Conservation (phyloP, 1,140 invertebrate species). For the Formica exsecta region DNA sequence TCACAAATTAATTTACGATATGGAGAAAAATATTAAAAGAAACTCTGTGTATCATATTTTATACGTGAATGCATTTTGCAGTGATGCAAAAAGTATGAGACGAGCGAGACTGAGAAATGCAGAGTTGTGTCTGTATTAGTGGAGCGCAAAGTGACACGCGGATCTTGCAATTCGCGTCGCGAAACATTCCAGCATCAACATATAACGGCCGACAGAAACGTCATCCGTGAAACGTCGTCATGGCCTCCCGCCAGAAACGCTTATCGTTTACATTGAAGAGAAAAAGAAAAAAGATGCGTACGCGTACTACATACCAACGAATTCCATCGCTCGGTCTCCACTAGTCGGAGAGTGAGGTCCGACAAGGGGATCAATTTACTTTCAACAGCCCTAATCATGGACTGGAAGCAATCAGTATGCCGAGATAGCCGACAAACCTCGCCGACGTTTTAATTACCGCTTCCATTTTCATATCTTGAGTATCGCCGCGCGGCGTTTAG, state of each 20-base stretch:
- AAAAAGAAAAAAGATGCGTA: neutral
- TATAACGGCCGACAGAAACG: neutral
- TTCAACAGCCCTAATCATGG: slow-evolving; percentile 45
- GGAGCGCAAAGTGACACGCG: neutral
- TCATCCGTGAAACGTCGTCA: neutral
- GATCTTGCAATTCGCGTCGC: neutral
- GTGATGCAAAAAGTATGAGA: neutral
- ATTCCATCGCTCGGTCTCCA: slow-evolving; percentile 21
- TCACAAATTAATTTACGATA: slow-evolving; percentile 12
- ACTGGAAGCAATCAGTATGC: slow-evolving; percentile 43
- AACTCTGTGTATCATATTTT: neutral
- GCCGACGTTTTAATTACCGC: slow-evolving; percentile 67
- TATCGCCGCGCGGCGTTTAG: slow-evolving; percentile 57
- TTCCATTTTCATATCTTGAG: slow-evolving; percentile 70
- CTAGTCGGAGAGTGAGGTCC: neutral
- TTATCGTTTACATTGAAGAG: slow-evolving; percentile 3
- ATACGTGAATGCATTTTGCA: neutral
- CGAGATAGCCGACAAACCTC: slow-evolving; percentile 53
- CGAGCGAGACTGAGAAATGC: neutral
- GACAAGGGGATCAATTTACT: slow-evolving; percentile 17
- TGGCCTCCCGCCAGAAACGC: neutral
- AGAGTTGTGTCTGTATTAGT: neutral
- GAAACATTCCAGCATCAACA: neutral
- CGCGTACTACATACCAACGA: neutral
- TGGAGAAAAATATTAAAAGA: neutral